Evolutionary conservation across 92 coral and sea anemone genomes (phyloP).

Genomic region (Phenganax marumi): DNA sequence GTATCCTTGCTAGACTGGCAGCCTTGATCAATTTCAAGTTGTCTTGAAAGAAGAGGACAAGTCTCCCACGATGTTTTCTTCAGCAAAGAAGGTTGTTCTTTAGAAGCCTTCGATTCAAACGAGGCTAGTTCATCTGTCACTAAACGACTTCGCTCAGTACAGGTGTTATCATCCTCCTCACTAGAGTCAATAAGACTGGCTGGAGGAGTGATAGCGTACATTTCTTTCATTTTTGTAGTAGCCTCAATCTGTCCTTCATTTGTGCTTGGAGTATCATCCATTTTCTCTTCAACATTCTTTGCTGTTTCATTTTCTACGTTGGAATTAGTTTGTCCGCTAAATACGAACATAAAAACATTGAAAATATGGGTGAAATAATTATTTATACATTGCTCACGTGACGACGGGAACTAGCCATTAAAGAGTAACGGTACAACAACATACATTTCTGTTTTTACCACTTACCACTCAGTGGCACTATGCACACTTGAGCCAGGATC

Average conservation of each 20-base stretch:
- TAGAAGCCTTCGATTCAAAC: neutral
- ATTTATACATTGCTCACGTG: neutral
- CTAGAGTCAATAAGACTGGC: constrained; percentile 24
- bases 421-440: neutral
- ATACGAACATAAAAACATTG: neutral
- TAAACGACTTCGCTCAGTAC: constrained; percentile 14
- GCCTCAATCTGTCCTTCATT: constrained; percentile 9
- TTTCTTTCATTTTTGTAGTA: constrained; percentile 6
- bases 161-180: constrained; percentile 15
- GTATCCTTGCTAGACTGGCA: constrained; percentile 6
- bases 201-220: constrained; percentile 30
- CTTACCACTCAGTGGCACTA: constrained; percentile 30
- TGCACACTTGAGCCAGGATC: constrained; percentile 30
- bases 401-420: neutral
- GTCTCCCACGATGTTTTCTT: constrained; percentile 8
- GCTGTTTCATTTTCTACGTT: neutral
- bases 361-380: no score
- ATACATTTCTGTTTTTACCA: neutral
- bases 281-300: neutral
- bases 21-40: constrained; percentile 21
- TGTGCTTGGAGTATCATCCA: neutral
- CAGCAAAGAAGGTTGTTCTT: neutral
- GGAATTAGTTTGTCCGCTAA: constrained; percentile 2
- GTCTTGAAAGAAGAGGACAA: constrained; percentile 32
- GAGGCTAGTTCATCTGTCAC: neutral